Evolutionary conservation across 2,888 invertebrate genomes (phyloP).

Genomic region (Taphrorychus bicolor): DNA sequence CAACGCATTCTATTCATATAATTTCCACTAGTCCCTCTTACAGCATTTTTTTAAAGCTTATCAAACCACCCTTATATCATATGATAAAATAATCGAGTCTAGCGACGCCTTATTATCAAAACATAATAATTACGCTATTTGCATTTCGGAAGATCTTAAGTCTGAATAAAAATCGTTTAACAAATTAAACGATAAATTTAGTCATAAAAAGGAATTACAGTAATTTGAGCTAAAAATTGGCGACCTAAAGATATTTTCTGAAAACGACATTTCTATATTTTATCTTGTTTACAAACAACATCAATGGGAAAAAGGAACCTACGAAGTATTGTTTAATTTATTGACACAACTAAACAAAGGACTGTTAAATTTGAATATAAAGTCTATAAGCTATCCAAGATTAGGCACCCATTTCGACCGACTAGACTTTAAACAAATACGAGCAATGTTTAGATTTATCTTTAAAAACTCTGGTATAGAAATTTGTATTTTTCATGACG

Average conservation of each 20-base stretch:
- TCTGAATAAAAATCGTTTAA: background rate
- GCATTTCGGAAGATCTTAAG: too few species aligned
- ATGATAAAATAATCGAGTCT: background rate
- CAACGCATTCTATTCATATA: background rate
- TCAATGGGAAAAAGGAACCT: background rate
- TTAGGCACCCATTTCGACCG: background rate
- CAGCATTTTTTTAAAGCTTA: background rate
- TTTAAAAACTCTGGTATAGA: background rate
- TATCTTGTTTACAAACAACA: background rate
- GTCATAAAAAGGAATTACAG: background rate
- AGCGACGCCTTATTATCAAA: background rate
- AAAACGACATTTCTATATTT: background rate
- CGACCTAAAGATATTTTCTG: background rate
- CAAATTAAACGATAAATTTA: background rate
- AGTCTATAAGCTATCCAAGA: background rate
- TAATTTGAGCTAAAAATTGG: background rate
- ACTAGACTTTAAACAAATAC: background rate
- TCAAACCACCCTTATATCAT: background rate
- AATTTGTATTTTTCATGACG: background rate
- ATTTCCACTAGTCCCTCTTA: background rate
- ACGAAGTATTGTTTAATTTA: background rate
- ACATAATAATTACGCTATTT: background rate
- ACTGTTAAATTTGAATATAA: background rate
- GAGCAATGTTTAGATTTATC: background rate
- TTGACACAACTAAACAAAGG: background rate